A percentile compares a stretch with the other conserved stretches of the same genome.
These are phyloP conservation scores for Leptonema lineaticorne DNA, from an alignment of 1,140 invertebrate species.

Conservation along the genomic window DNA sequence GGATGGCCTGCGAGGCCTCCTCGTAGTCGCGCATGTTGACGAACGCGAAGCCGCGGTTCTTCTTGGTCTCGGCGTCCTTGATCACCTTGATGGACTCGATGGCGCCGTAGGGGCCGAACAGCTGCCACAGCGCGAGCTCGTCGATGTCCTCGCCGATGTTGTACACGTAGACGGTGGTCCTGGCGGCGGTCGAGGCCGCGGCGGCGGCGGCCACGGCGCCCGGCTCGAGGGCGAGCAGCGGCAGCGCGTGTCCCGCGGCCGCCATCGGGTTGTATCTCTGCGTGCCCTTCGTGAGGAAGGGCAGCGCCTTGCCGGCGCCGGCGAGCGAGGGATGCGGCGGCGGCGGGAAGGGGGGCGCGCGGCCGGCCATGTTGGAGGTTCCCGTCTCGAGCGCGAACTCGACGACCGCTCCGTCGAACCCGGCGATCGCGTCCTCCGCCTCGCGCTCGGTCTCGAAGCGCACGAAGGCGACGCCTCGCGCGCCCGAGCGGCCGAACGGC, in stretches of 20 bases:
- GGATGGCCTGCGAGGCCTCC: conserved; percentile 95
- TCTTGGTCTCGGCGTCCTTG: conserved; percentile 95
- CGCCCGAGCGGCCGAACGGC: conserved; percentile 51
- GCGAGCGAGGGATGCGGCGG: conserved; percentile 52
- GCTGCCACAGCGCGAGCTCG: conserved; percentile 97
- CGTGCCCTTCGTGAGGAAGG: conserved; percentile 55
- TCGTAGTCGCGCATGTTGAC: conserved; percentile 99
- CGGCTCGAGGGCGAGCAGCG: conserved; percentile 50
- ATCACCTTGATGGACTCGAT: conserved; percentile 98
- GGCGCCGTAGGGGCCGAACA: conserved; percentile 98
- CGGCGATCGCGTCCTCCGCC: conserved; percentile 54
- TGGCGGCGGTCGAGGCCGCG: conserved; percentile 43
- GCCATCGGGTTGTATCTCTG: conserved; percentile 57
- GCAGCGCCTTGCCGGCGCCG: conserved; percentile 54
- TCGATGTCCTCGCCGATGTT: conserved; percentile 98
- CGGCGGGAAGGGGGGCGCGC: conserved; percentile 48
- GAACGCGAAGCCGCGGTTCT: conserved; percentile 99
- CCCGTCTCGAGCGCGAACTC: conserved; percentile 56
- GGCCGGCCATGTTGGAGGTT: conserved; percentile 44
- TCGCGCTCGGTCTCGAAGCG: conserved; percentile 52
- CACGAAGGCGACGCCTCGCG: conserved; percentile 55
- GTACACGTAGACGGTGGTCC: conserved; percentile 74
- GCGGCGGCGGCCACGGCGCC: conserved; percentile 24
- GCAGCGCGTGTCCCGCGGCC: conserved; percentile 49
- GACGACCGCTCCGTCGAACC: conserved; percentile 52